Evolutionary conservation across 2,797 vertebrate species (phyloP).

Genomic region (Oreonectes daqikongensis): DNA sequence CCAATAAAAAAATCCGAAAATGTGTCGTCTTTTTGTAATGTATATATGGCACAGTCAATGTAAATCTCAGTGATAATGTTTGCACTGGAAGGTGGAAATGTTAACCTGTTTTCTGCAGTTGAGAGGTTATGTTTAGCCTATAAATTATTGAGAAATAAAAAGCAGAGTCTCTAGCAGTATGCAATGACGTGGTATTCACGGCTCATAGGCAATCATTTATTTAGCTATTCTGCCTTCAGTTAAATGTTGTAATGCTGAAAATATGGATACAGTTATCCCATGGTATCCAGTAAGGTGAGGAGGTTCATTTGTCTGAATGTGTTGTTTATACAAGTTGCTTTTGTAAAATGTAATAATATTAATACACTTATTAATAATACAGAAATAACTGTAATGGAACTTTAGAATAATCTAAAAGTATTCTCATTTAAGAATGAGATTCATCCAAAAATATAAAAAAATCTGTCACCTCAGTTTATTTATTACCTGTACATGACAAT

Average conservation of each 20-base stretch:
- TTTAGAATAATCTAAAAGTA: too few species aligned
- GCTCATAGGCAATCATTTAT: conserved; percentile 58
- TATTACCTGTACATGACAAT: too few species aligned
- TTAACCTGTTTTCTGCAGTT: conserved; percentile 14
- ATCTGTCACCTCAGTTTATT: too few species aligned
- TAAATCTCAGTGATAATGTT: not conserved
- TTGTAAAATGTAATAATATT: too few species aligned
- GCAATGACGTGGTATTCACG: conserved; percentile 46
- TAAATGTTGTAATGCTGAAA: conserved; percentile 41
- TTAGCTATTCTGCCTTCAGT: conserved; percentile 44
- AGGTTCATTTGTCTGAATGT: not conserved
- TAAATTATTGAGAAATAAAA: conserved; percentile 41
- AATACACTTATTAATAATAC: too few species aligned
- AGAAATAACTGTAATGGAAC: too few species aligned
- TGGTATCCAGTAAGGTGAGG: not conserved
- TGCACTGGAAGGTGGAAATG: not conserved
- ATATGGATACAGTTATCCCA: conserved; percentile 35
- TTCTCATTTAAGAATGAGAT: too few species aligned
- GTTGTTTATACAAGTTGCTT: too few species aligned
- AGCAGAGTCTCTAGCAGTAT: conserved; percentile 49
- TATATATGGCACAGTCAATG: not conserved
- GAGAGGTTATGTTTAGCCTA: conserved; percentile 48
- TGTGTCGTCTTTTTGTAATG: not conserved
- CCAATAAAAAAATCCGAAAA: too few species aligned
- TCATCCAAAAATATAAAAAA: too few species aligned